phyloP scores from a whole-genome alignment of 35 echinoderm and acorn worm species.

The Nesometra sesokonis region DNA sequence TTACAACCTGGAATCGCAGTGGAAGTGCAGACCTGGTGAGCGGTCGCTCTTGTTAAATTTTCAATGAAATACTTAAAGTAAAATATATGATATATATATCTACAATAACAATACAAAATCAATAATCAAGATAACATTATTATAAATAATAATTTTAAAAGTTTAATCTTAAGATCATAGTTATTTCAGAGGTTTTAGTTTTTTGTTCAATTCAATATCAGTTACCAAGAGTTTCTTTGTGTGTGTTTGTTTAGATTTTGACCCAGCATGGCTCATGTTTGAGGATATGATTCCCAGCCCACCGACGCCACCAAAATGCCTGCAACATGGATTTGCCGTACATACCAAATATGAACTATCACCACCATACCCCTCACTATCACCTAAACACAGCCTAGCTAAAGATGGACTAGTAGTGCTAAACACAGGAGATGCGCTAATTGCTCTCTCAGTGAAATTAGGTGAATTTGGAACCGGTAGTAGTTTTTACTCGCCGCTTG shows the following conservation, averaged over 20 bases:
- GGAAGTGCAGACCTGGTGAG: no score
- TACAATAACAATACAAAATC: no score
- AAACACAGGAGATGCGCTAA: conserved; percentile 87
- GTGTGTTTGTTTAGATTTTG: not conserved
- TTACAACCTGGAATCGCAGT: no score
- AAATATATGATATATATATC: no score
- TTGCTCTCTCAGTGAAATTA: conserved; percentile 68
- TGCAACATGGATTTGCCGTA: conserved; percentile 83
- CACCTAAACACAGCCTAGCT: conserved; percentile 81
- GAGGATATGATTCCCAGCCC: conserved; percentile 4
- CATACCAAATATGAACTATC: conserved; percentile 96
- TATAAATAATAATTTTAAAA: no score
- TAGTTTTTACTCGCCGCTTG: conserved; percentile 59
- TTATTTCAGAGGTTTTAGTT: no score
- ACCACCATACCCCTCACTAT: conserved; percentile 89
- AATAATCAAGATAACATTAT: no score
- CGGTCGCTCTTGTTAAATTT: no score
- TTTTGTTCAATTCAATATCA: no score
- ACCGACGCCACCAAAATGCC: conserved; percentile 63
- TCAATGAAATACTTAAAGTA: no score
- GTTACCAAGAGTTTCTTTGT: not conserved
- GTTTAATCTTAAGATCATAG: no score
- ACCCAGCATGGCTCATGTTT: conserved; percentile 31
- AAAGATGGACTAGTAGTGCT: conserved; percentile 84
- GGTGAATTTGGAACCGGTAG: conserved; percentile 26